These are phyloP conservation scores for Thymelicus lineola DNA, from an alignment of 2,888 invertebrate genomes.

Conservation along the genomic window DNA sequence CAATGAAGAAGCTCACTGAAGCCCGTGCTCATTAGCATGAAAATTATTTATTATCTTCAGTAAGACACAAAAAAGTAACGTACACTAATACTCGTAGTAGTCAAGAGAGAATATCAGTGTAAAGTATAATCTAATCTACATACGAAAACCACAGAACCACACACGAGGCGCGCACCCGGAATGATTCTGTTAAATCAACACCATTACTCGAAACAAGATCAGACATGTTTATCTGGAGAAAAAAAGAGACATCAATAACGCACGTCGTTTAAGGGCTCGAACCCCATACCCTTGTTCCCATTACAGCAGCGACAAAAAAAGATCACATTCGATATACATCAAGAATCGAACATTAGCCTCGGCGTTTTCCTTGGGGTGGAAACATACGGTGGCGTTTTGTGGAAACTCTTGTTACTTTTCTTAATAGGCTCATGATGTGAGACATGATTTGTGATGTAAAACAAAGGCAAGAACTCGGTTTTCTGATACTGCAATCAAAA, in stretches of 20 bases:
- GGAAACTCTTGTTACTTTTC: conserved; percentile 1
- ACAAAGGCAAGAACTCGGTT: too few relatives aligned
- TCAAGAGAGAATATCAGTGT: background rate
- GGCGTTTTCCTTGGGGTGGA: conserved; percentile 47
- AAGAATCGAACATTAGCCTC: conserved; percentile 78
- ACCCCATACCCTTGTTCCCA: conserved; percentile 53
- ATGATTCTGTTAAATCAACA: conserved; percentile 59
- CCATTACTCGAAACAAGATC: conserved; percentile 56
- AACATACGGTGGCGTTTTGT: conserved; percentile 50
- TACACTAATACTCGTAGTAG: background rate
- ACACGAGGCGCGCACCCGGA: conserved; percentile 31
- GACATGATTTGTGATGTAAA: too few relatives aligned
- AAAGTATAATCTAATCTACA: conserved; percentile 35
- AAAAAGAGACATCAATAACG: conserved; percentile 75
- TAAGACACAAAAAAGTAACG: too few relatives aligned
- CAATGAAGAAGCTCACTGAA: too few relatives aligned
- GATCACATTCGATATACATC: conserved; percentile 79
- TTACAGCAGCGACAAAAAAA: conserved; percentile 58
- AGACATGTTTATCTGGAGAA: conserved; percentile 73
- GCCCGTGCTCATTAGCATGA: too few relatives aligned
- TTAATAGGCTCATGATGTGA: too few relatives aligned
- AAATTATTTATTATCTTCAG: too few relatives aligned
- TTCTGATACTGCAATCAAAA: too few relatives aligned
- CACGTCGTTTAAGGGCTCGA: conserved; percentile 59
- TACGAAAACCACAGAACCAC: conserved; percentile 40